Percentiles rank a stretch among this genome's conserved stretches.
phyloP scores from a whole-genome alignment of 2,113 vertebrate species.

The Paratilapia polleni region DNA sequence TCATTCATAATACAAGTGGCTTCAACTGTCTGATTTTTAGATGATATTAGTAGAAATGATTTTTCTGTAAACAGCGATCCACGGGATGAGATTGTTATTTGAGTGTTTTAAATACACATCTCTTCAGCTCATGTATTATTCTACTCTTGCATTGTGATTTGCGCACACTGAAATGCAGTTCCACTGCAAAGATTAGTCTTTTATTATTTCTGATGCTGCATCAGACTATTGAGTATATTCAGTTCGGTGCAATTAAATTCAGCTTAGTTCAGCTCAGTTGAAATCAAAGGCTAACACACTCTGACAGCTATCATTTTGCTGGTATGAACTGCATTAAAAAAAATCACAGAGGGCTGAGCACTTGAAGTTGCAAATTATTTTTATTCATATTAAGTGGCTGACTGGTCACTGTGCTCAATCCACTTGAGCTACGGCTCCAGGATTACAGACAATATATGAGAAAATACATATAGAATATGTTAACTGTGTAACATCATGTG shows the following conservation, averaged over 20 bases:
- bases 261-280: slow-evolving; percentile 13
- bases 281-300: neutral
- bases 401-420: slow-evolving; percentile 29
- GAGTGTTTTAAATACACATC: slow-evolving; percentile 10
- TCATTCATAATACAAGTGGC: slow-evolving; percentile 16
- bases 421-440: slow-evolving; percentile 11
- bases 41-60: neutral
- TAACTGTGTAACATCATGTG: neutral
- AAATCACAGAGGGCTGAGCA: neutral
- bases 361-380: slow-evolving; percentile 30
- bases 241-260: slow-evolving; percentile 21
- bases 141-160: slow-evolving; percentile 1
- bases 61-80: neutral
- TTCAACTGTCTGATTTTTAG: neutral
- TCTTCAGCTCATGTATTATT: neutral
- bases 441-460: neutral
- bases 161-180: neutral
- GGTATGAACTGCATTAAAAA: neutral
- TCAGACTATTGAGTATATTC: neutral
- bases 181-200: neutral
- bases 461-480: neutral
- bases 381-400: slow-evolving; percentile 43
- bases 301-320: neutral
- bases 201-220: neutral
- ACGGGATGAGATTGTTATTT: neutral